phyloP scores from a whole-genome alignment of 2,797 vertebrate genomes.

The Antennarius maculatus region DNA sequence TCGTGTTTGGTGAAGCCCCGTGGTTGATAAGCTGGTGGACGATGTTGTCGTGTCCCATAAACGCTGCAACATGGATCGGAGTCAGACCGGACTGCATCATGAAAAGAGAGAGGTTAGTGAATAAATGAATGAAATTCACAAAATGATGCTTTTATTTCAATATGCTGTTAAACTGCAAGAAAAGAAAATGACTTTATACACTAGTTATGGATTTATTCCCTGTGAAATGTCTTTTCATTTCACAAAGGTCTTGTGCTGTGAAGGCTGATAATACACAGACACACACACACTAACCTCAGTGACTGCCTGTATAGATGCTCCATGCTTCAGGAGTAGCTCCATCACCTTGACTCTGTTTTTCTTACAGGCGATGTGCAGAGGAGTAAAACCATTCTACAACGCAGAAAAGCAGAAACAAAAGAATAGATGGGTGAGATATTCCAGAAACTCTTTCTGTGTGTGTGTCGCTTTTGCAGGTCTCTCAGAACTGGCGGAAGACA shows the following conservation, averaged over 20 bases:
- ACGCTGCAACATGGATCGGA: constrained; percentile 98
- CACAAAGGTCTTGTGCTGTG: too few relatives aligned
- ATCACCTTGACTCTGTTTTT: constrained; percentile 99
- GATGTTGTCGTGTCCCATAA: constrained; percentile 99
- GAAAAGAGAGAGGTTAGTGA: not conserved
- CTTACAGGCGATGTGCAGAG: constrained; percentile 98
- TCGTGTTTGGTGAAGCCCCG: constrained; percentile 94
- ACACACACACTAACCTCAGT: constrained; percentile 86
- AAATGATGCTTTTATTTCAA: too few relatives aligned
- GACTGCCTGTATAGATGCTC: constrained; percentile 92
- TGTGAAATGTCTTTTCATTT: too few relatives aligned
- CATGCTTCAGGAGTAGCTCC: constrained; percentile 90
- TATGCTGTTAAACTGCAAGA: too few relatives aligned
- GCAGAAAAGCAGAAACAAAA: constrained; percentile 63
- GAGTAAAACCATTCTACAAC: constrained; percentile 96
- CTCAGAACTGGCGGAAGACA: constrained; percentile 18
- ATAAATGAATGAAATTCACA: not conserved
- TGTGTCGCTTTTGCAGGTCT: constrained; percentile 14
- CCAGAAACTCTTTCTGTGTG: not conserved
- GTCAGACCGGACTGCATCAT: constrained; percentile 91
- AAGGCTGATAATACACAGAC: not conserved
- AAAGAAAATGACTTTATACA: too few relatives aligned
- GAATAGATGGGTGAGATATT: constrained; percentile 64
- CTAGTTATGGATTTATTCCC: too few relatives aligned
- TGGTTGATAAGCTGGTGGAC: constrained; percentile 95